Evolutionary conservation across 2,113 vertebrate genomes (phyloP).

Genomic region (Engystomops pustulosus): DNA sequence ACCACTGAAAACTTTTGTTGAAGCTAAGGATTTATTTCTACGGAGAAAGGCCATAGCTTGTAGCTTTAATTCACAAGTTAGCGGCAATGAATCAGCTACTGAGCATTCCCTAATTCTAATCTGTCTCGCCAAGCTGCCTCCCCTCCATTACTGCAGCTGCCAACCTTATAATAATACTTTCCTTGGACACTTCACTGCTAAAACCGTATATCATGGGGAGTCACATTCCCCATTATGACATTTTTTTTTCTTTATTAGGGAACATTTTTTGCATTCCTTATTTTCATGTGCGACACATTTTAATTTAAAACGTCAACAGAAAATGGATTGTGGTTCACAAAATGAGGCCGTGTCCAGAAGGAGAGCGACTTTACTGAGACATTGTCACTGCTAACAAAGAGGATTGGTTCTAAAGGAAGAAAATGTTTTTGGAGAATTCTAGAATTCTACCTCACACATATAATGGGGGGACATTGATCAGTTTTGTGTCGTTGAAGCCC

Average conservation of each 20-base stretch:
- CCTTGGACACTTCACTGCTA: neutral
- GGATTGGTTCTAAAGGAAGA: neutral
- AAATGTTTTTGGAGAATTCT: neutral
- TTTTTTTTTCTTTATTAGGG: neutral
- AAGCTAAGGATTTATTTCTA: neutral
- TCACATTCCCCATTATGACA: neutral
- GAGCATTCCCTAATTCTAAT: neutral
- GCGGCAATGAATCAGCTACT: neutral
- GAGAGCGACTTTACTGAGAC: neutral
- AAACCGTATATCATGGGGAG: neutral
- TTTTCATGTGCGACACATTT: neutral
- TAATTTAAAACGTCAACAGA: constrained; percentile 2
- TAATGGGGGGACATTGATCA: no score
- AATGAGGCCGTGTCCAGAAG: neutral
- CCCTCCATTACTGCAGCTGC: neutral
- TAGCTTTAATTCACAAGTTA: neutral
- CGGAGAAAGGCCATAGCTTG: neutral
- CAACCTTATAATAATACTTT: constrained; percentile 1
- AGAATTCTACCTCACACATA: no score
- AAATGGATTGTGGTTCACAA: neutral
- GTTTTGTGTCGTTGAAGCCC: no score
- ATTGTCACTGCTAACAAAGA: neutral
- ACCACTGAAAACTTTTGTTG: neutral
- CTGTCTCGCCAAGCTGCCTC: neutral
- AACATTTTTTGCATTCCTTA: neutral